Conservation (phyloP, 2,888 invertebrate genomes). For the Eurytoma californica region DNA sequence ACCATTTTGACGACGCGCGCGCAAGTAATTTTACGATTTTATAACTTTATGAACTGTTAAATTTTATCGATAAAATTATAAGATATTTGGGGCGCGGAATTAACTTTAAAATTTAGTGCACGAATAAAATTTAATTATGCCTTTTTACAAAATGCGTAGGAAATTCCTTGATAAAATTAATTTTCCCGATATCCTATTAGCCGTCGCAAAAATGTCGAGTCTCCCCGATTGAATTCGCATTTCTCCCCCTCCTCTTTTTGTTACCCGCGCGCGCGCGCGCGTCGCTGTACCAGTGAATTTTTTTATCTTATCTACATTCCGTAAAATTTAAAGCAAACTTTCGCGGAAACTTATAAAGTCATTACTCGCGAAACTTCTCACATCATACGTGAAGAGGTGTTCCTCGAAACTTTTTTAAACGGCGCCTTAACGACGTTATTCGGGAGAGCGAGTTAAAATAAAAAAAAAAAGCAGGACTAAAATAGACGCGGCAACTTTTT, state of each 20-base stretch:
- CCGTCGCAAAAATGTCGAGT: no score
- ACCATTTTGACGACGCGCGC: no score
- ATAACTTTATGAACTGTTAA: no score
- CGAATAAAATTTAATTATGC: neutral
- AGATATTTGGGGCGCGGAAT: neutral
- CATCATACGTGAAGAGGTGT: neutral
- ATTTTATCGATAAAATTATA: neutral
- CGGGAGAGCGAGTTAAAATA: no score
- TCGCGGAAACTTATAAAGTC: neutral
- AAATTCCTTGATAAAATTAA: no score
- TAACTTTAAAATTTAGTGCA: slow-evolving; percentile 3
- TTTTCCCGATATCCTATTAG: no score
- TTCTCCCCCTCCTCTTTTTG: no score
- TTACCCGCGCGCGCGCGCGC: neutral
- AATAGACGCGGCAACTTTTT: neutral
- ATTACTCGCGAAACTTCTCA: neutral
- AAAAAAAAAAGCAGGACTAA: no score
- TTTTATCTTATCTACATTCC: no score
- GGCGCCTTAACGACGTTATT: neutral
- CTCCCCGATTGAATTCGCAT: no score
- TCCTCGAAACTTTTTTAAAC: neutral
- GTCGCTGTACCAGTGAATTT: no score
- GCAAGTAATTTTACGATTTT: no score
- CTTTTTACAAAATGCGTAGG: neutral
- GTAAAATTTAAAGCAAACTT: neutral